Percentiles rank a stretch among this genome's conserved stretches.
phyloP scores from a whole-genome alignment of 2,888 invertebrate species.

The Drosophila acutilabella region DNA sequence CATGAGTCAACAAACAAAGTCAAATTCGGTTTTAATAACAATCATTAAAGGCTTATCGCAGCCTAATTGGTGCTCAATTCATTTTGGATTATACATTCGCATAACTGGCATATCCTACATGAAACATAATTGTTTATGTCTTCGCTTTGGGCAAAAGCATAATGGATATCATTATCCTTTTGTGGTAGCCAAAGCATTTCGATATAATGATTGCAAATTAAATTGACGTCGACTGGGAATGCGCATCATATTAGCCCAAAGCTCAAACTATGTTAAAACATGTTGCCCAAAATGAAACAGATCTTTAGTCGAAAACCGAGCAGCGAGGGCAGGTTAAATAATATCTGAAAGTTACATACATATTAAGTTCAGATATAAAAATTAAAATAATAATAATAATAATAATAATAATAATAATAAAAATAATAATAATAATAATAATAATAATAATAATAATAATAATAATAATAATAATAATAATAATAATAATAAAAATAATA shows the following conservation, averaged over 20 bases:
- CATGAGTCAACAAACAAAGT: constrained; percentile 43
- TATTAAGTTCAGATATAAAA: too few relatives aligned
- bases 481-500: too few relatives aligned
- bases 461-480: too few relatives aligned
- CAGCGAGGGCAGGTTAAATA: constrained; percentile 14
- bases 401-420: too few relatives aligned
- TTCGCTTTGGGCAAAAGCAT: constrained; percentile 14
- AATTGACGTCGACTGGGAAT: constrained; percentile 38
- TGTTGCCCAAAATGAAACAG: constrained; percentile 12
- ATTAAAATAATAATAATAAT: too few relatives aligned
- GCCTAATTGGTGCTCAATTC: constrained; percentile 65
- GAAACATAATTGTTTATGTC: constrained; percentile 28
- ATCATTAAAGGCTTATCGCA: constrained; percentile 56
- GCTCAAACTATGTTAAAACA: constrained; percentile 7
- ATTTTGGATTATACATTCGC: constrained; percentile 45
- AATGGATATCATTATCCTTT: constrained; percentile 66
- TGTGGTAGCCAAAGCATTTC: constrained; percentile 50
- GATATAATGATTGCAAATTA: constrained; percentile 58
- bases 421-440: too few relatives aligned
- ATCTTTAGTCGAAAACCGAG: background rate
- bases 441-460: too few relatives aligned
- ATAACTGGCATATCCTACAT: constrained; percentile 20
- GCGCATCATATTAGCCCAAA: constrained; percentile 23
- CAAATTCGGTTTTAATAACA: constrained; percentile 54
- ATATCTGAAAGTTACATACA: background rate